Evolutionary conservation across 2,797 vertebrate genomes (phyloP), one percentile per base, ranked within the genome.

Genomic region (Poeciliopsis gracilis): DNA sequence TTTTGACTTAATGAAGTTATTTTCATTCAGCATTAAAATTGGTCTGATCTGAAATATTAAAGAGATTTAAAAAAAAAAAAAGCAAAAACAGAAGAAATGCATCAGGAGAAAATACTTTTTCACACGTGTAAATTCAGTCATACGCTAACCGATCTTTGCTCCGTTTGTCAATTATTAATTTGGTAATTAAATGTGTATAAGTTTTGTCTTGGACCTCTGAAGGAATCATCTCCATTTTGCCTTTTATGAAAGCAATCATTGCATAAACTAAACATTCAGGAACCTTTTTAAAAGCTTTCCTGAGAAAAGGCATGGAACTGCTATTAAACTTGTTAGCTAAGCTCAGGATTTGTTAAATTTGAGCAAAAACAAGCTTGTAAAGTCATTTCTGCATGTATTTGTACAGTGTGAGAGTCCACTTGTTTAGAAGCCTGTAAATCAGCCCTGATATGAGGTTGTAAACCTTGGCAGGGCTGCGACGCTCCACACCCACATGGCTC

Each of bases 381-480:
- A 87, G 80, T 77, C 72, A 72, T 55, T 77, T 18, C n/a, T 73
- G 23, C 79, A 75, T 63, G 72, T 66, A 84, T 82, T 87, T 76
- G 72, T 75, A 70, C 81, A 76, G 61, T 0, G 47, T 71, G 77
- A 82, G 76, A 88, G 86, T 87, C 59, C 79, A 87, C 84, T 78
- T 4, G 16, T 81, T 67, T 8, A 2, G 73, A 85, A 82, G 73
- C 57, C 28, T 3, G 47, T 92, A 91, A 85, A 91, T 92, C 83
- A 43, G 23, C 3, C 25, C 77, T 87, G 85, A 88, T 86, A 81
- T 85, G 77, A 80, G 76, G 76, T 38, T 75, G 83, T 92, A 89
- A 91, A 92, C 78, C 69, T 77, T 80, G 86, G 78, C 85, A 83
- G 85, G 76, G 85, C 81, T 84, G 82, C 81, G 69, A 86, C 77